Conservation (phyloP, 2,888 invertebrate genomes). For the Drosophila trichaetosa region DNA sequence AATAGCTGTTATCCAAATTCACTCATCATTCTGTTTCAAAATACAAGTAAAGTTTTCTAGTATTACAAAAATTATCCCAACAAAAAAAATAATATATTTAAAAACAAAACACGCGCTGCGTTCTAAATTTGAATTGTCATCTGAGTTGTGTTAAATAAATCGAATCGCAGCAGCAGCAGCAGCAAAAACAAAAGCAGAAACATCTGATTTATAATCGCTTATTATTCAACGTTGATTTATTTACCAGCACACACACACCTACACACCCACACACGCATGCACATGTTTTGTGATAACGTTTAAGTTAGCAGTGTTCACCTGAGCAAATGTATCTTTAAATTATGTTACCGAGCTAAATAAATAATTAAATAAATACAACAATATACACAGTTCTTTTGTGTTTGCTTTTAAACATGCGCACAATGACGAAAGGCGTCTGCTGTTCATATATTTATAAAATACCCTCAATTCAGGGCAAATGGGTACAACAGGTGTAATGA, state of each 20-base stretch:
- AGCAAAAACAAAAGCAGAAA: constrained; percentile 43
- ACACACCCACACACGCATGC: constrained; percentile 25
- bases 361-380: constrained; percentile 48
- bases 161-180: constrained; percentile 53
- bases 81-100: constrained; percentile 12
- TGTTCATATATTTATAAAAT: neutral
- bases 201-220: constrained; percentile 54
- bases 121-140: constrained; percentile 58
- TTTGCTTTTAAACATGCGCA: constrained; percentile 26
- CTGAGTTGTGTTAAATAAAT: constrained; percentile 63
- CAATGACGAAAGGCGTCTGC: constrained; percentile 2
- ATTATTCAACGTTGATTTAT: constrained; percentile 58
- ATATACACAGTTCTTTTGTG: constrained; percentile 23
- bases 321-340: constrained; percentile 71
- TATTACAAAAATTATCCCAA: constrained; percentile 42
- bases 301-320: constrained; percentile 64
- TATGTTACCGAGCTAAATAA: constrained; percentile 65
- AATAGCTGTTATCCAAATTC: constrained; percentile 46
- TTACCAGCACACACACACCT: constrained; percentile 23
- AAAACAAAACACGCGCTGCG: constrained; percentile 25
- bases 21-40: constrained; percentile 32
- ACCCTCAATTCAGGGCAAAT: neutral
- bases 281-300: constrained; percentile 68
- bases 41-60: constrained; percentile 32
- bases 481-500: neutral